phyloP scores from a whole-genome alignment of 2,888 invertebrate species.

The Bedellia somnulentella region DNA sequence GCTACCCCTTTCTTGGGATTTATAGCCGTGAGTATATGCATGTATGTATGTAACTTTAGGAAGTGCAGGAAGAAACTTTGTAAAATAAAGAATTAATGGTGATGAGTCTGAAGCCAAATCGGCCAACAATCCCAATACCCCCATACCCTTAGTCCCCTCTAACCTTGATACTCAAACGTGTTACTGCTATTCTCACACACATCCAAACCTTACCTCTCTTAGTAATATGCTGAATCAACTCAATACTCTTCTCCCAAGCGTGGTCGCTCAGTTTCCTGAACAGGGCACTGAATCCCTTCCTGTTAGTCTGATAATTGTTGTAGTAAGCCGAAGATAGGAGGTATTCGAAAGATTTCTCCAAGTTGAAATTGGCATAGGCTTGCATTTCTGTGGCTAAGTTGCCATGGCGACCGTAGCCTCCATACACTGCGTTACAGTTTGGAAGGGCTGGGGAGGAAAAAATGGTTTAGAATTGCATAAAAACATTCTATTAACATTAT shows the following conservation, averaged over 20 bases:
- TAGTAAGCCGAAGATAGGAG: conserved; percentile 75
- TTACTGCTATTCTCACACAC: no score
- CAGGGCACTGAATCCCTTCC: conserved; percentile 74
- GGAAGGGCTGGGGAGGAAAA: conserved; percentile 23
- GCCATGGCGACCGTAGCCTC: conserved; percentile 54
- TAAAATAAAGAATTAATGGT: not conserved
- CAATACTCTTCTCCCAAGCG: conserved; percentile 72
- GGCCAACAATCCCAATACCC: no score
- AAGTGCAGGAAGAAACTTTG: no score
- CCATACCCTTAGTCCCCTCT: no score
- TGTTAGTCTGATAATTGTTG: conserved; percentile 74
- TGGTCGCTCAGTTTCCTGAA: conserved; percentile 74
- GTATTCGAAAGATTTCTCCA: conserved; percentile 75
- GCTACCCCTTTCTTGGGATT: no score
- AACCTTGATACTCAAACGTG: no score
- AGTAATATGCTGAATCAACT: conserved; percentile 75
- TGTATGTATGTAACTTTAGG: no score
- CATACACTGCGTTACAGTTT: conserved; percentile 68
- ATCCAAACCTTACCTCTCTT: conserved; percentile 68
- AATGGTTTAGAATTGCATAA: not conserved
- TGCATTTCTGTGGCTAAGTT: conserved; percentile 35
- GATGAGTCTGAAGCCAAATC: no score
- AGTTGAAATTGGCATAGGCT: conserved; percentile 65
- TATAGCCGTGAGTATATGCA: no score
- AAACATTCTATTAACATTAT: not conserved